phyloP scores from a whole-genome alignment of 2,113 vertebrate genomes.

The Xiphorhynchus elegans region DNA sequence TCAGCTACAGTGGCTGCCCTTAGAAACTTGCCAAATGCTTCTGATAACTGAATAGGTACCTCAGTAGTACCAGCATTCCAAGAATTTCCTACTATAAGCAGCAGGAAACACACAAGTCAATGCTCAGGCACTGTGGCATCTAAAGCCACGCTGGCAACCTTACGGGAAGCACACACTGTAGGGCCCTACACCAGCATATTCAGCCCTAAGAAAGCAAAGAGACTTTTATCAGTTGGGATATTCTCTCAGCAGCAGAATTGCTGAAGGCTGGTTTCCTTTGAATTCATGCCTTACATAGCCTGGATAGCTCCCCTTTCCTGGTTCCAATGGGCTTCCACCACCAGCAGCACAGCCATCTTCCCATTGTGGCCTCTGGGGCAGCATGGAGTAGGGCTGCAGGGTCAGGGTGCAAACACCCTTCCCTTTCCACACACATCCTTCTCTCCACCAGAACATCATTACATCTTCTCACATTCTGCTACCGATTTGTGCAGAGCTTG shows the following conservation, averaged over 20 bases:
- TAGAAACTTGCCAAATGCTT: slow-evolving; percentile 24
- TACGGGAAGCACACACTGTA: rapidly evolving
- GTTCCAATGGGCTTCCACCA: neutral
- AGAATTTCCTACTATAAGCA: slow-evolving; percentile 48
- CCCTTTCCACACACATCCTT: rapidly evolving
- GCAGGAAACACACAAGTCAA: neutral
- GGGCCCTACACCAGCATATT: neutral
- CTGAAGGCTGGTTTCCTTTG: neutral
- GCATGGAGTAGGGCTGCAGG: neutral
- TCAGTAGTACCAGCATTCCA: slow-evolving; percentile 43
- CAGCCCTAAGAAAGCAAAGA: neutral
- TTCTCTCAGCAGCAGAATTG: neutral
- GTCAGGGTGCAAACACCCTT: rapidly evolving
- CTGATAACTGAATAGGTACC: slow-evolving; percentile 52
- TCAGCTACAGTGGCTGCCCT: neutral
- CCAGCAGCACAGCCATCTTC: neutral
- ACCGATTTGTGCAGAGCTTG: neutral
- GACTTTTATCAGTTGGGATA: neutral
- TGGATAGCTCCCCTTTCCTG: neutral
- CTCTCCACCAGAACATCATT: neutral
- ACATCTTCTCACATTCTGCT: neutral
- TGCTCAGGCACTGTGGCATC: neutral
- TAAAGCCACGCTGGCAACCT: neutral
- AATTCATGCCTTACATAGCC: neutral
- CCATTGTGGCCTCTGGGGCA: neutral